Conservation (phyloP, 2,113 vertebrate genomes). For the Glareola pratincola region DNA sequence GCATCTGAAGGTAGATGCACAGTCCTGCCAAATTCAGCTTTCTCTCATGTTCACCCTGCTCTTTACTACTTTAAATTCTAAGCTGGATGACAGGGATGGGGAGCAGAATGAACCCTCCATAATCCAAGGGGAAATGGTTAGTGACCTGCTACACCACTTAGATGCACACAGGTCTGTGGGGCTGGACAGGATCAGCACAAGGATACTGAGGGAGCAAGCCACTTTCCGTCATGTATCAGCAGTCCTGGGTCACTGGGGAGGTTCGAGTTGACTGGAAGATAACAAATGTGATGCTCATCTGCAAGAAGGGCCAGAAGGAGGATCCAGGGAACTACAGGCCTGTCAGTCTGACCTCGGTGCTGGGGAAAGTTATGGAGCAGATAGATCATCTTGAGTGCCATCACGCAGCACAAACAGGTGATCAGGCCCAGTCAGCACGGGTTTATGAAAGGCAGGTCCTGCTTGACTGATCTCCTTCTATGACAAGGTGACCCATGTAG, state of each 20-base stretch:
- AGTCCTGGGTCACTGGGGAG: not conserved
- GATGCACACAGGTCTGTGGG: not conserved
- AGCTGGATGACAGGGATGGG: not conserved
- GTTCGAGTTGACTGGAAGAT: not conserved
- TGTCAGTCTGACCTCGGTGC: not conserved
- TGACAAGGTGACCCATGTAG: not conserved
- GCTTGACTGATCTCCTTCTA: not conserved
- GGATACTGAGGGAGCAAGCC: not conserved
- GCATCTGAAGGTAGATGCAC: not conserved
- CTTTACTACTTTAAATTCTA: not conserved
- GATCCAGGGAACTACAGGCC: not conserved
- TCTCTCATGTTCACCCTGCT: not conserved
- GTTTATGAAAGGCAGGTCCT: not conserved
- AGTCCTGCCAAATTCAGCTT: not conserved
- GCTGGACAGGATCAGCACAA: not conserved
- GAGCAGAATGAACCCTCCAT: not conserved
- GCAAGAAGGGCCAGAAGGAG: not conserved
- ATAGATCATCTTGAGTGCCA: not conserved
- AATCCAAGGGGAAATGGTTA: not conserved
- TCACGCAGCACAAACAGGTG: not conserved
- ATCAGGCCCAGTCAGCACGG: not conserved
- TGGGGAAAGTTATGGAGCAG: not conserved
- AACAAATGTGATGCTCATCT: not conserved
- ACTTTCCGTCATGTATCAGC: not conserved
- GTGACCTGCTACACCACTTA: not conserved